Percentiles rank a stretch among this genome's conserved stretches.
phyloP scores from a whole-genome alignment of 2,888 invertebrate species.

The Agrypnus murinus region DNA sequence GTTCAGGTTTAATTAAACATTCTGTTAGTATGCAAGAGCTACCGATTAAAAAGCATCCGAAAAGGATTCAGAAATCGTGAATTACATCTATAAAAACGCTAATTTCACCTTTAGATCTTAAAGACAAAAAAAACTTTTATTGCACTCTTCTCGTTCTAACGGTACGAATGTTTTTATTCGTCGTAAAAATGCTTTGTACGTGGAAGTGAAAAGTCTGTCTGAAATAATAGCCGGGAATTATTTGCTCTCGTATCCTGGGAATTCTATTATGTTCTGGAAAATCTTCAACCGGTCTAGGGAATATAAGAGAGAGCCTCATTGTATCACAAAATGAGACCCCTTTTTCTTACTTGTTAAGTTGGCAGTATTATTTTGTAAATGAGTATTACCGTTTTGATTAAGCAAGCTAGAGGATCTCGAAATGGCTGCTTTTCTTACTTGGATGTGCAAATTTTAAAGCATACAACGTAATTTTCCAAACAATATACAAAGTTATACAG shows the following conservation, averaged over 20 bases:
- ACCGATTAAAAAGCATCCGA: conserved; percentile 8
- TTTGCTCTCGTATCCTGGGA: conserved; percentile 29
- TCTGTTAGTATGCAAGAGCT: conserved; percentile 7
- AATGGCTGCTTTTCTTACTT: background rate
- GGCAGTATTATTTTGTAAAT: conserved; percentile 41
- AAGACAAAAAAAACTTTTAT: conserved; percentile 5
- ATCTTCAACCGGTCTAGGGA: conserved; percentile 26
- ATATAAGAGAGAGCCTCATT: conserved; percentile 33
- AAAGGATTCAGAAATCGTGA: conserved; percentile 18
- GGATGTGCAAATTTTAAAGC: no score
- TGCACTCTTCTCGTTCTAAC: conserved; percentile 15
- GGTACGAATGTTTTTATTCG: conserved; percentile 27
- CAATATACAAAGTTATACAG: no score
- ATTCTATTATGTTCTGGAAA: conserved; percentile 37
- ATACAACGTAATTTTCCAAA: no score
- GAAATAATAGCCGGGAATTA: conserved; percentile 34
- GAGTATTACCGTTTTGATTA: conserved; percentile 39
- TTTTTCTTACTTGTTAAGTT: conserved; percentile 32
- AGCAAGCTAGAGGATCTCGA: conserved; percentile 13
- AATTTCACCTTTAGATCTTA: conserved; percentile 26
- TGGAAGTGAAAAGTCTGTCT: conserved; percentile 31
- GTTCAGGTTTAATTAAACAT: conserved; percentile 8
- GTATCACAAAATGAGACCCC: conserved; percentile 32
- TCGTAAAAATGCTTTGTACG: conserved; percentile 33
- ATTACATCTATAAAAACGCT: conserved; percentile 13